Percentiles rank a stretch among this genome's conserved stretches.
Conservation (phyloP, 2,113 vertebrate species). For the Platanista minor region DNA sequence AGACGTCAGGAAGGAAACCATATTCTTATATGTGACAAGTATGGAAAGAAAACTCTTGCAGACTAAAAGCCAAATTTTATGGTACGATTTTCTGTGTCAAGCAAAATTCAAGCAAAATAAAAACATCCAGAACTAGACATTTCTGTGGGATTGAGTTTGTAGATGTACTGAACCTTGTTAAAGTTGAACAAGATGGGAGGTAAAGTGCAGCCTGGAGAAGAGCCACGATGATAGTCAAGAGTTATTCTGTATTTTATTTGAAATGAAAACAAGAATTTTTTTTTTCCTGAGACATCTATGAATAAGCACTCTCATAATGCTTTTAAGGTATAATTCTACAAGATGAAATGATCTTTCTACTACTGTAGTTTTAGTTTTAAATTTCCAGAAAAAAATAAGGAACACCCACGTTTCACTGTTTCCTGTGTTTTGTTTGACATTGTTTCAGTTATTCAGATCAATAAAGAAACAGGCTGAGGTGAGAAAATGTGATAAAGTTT, state of each 20-base stretch:
- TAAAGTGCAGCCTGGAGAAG: neutral
- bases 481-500: neutral
- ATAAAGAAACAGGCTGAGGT: neutral
- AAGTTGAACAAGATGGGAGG: neutral
- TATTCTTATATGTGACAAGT: neutral
- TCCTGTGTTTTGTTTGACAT: neutral
- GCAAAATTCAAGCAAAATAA: neutral
- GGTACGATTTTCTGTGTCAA: neutral
- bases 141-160: neutral
- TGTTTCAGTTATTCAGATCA: neutral
- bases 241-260: neutral
- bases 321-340: neutral
- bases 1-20: neutral
- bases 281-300: neutral
- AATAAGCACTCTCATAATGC: neutral
- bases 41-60: neutral
- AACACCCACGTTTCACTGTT: neutral
- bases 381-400: neutral
- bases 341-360: neutral
- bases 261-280: neutral
- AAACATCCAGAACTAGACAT: neutral
- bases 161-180: neutral
- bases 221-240: neutral
- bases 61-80: neutral
- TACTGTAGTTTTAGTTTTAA: neutral